These are phyloP conservation scores for Orthonevra nobilis DNA, from an alignment of 2,888 invertebrate genomes.

Conservation along the genomic window DNA sequence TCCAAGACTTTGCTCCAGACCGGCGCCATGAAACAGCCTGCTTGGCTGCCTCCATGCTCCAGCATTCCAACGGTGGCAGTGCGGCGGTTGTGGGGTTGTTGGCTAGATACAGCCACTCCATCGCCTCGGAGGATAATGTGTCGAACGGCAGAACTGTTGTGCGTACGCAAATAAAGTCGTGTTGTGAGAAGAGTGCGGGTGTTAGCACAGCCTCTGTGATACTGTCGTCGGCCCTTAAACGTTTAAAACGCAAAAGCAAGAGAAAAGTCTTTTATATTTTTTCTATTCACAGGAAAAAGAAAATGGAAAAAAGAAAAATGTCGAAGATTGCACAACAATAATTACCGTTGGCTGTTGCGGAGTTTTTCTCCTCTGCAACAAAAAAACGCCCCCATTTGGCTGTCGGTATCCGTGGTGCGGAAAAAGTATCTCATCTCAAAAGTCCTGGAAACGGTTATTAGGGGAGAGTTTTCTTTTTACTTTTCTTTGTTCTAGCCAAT, in stretches of 20 bases:
- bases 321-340: conserved; percentile 29
- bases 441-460: no score
- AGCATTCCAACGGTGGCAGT: no score
- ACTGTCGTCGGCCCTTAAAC: conserved; percentile 31
- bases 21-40: conserved; percentile 37
- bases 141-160: conserved; percentile 17
- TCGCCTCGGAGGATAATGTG: conserved; percentile 21
- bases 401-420: no score
- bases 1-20: conserved; percentile 11
- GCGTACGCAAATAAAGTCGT: conserved; percentile 31
- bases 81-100: background rate
- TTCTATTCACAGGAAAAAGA: no score
- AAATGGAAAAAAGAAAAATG: background rate
- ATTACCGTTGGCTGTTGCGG: conserved; percentile 14
- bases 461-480: no score
- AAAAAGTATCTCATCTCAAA: no score
- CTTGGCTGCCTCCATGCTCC: background rate
- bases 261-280: no score
- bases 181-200: no score
- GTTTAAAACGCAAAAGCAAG: conserved; percentile 16
- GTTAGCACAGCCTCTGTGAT: conserved; percentile 22
- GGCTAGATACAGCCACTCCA: conserved; percentile 33
- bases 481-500: no score
- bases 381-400: no score
- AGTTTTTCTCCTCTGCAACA: no score